Base-by-base conservation (phyloP, 2,797 vertebrate genomes). In the Apogon talboti region DNA sequence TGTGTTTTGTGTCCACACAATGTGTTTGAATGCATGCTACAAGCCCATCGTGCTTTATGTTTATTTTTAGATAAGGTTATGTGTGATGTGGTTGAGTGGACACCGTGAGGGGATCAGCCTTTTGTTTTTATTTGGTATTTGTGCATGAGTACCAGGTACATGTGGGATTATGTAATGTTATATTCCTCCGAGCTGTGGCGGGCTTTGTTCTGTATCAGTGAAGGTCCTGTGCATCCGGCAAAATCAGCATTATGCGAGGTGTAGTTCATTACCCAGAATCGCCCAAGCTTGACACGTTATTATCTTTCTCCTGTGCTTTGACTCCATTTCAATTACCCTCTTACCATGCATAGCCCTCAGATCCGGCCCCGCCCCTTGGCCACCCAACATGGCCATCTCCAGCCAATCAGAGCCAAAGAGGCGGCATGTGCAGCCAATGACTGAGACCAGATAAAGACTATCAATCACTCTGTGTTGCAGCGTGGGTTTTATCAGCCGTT, bases 251-350 rank as follows among this genome's bases (percentile, higher is more conserved):
- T 91, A 89, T 88, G 86, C 83, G 87, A 88, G 79, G 83, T 93
- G 91, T 91, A 92, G 83, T 93, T 94, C 90, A 94, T 94, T 94
- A 94, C 90, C 84, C 87, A 71, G 82, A 90, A 79, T 83, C 87
- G 59, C 71, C 91, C 87, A 72, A 86, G 89, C 93, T 79, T 93
- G 93, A 93, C 92, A 91, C 84, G 81, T 93, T 94, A 94, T 93
- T 94, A 94, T 94, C 92, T 93, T 92, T 92, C 87, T 91, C 79
- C 77, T 82, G 86, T 90, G 89, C 89, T 91, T 92, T 88, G 92
- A 92, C 92, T 94, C 92, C 89, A 92, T 94, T 94, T 94, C 93
- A 94, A 93, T 94, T 94, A 94, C 88, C 85, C 84, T 94, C 90
- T 91, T 92, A 87, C 91, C 88, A 91, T 89, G 90, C 90, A 82